Evolutionary conservation across 1,140 invertebrate species (phyloP), one percentile per base, ranked within the genome.

Genomic region (Cotesia glomerata): DNA sequence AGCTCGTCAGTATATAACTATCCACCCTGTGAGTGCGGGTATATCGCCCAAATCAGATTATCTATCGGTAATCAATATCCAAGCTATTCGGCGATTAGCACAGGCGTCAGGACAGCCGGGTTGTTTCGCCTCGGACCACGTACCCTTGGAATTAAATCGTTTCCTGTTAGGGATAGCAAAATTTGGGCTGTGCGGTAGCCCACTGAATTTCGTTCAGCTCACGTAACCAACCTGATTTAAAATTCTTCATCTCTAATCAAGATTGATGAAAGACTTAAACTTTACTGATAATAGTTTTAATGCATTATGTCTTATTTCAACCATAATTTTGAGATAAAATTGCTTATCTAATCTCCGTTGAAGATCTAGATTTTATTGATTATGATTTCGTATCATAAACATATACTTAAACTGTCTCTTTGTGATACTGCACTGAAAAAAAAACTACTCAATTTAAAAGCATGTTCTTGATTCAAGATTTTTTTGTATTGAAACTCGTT

Each of bases 61-160:
- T 77, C 71, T 68, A 79, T 82, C 76, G 76, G 80, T 78, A 81
- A 82, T 81, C 80, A 83, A 83, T 83, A 81, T 77, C 77, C 73
- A 54, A 70, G 75, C 76, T 75, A 81, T 81, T 80, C 78, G 77
- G 74, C 77, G 52, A 70, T 72, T 59, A 73, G 73, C 77, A 74
- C 75, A 49, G 51, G 54, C 36, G 5, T 62, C 3, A 62, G 61
- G 36, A 64, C 45, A 49, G 32, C 59, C 13, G 59, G 32, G 13
- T 11, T 65, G 34, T 54, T 39, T 54, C 39, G 39, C 58, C 39
- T 39, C 35, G 49, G 13, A 71, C 62, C 49, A 71, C 49, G 39
- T 61, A 16, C 61, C 16, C 32, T 39, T 65, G 11, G 16, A 51
- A 65, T 65, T 65, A 65, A 49, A 65, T 65, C 63, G 63, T 26